Evolutionary conservation across 2,797 vertebrate species (phyloP).

Genomic region (Melanotaenia trifasciata): DNA sequence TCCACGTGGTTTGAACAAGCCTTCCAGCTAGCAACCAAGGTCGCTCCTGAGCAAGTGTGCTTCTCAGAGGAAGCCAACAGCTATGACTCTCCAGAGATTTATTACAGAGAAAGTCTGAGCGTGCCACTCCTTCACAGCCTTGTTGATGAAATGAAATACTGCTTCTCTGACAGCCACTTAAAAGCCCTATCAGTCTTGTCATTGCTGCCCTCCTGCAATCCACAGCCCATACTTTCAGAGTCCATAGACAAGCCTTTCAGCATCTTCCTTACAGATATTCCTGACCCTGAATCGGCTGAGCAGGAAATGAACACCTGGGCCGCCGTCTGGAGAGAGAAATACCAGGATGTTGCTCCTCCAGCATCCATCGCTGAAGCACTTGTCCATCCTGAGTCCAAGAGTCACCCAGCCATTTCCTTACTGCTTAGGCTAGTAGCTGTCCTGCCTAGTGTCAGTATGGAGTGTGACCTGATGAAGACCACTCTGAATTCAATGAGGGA

Average conservation of each 20-base stretch:
- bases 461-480: conserved; percentile 91
- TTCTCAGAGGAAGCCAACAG: conserved; percentile 87
- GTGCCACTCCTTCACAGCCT: conserved; percentile 89
- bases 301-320: conserved; percentile 94
- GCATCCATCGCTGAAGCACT: conserved; percentile 93
- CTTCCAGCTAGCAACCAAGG: conserved; percentile 87
- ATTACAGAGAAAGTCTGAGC: conserved; percentile 91
- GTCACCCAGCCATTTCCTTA: conserved; percentile 89
- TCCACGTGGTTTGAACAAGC: conserved; percentile 95
- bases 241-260: conserved; percentile 88
- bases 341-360: conserved; percentile 91
- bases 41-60: conserved; percentile 83
- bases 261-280: conserved; percentile 89
- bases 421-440: conserved; percentile 92
- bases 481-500: conserved; percentile 90
- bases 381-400: conserved; percentile 90
- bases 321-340: conserved; percentile 92
- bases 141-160: conserved; percentile 92
- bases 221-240: conserved; percentile 86
- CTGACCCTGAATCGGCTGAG: conserved; percentile 90
- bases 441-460: conserved; percentile 93
- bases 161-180: conserved; percentile 92
- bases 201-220: conserved; percentile 90
- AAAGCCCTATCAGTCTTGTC: conserved; percentile 93
- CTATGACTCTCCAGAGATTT: conserved; percentile 89